Evolutionary conservation across 2,888 invertebrate species (phyloP).

Genomic region (Dinocampus coccinellae): DNA sequence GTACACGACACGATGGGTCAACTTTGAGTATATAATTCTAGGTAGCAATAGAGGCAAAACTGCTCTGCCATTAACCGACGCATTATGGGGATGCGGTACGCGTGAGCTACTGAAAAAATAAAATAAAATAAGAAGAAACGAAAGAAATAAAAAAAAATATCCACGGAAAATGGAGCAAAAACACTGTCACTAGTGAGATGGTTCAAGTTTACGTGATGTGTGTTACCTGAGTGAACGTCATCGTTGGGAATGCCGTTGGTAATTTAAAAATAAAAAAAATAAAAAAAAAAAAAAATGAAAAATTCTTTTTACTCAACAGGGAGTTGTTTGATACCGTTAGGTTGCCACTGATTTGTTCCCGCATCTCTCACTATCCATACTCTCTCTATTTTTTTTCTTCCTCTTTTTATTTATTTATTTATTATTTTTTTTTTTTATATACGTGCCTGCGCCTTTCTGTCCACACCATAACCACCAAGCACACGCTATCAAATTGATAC

Average conservation of each 20-base stretch:
- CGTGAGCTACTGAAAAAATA: conserved; percentile 49
- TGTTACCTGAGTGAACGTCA: conserved; percentile 36
- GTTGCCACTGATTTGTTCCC: conserved; percentile 35
- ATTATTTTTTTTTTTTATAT: too few relatives aligned
- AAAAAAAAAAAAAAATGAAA: conserved; percentile 33
- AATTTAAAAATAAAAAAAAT: conserved; percentile 8
- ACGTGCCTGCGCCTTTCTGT: too few relatives aligned
- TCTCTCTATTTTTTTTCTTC: conserved; percentile 31
- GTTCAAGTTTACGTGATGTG: conserved; percentile 23
- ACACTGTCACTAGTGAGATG: conserved; percentile 37
- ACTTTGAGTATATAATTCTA: conserved; percentile 46
- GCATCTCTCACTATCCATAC: conserved; percentile 29
- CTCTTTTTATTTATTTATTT: too few relatives aligned
- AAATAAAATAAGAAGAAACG: neutral
- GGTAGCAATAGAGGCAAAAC: conserved; percentile 48
- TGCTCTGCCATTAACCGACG: conserved; percentile 49
- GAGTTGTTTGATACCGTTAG: conserved; percentile 41
- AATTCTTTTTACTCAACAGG: conserved; percentile 34
- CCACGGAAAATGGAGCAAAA: conserved; percentile 58
- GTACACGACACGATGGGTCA: neutral
- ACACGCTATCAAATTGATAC: conserved; percentile 29
- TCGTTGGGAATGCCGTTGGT: conserved; percentile 24
- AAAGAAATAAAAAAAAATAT: conserved; percentile 17
- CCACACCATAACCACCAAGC: conserved; percentile 1
- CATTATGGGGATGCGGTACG: conserved; percentile 45